Base-by-base conservation (phyloP, 1,140 invertebrate species). In the Euura lappo region DNA sequence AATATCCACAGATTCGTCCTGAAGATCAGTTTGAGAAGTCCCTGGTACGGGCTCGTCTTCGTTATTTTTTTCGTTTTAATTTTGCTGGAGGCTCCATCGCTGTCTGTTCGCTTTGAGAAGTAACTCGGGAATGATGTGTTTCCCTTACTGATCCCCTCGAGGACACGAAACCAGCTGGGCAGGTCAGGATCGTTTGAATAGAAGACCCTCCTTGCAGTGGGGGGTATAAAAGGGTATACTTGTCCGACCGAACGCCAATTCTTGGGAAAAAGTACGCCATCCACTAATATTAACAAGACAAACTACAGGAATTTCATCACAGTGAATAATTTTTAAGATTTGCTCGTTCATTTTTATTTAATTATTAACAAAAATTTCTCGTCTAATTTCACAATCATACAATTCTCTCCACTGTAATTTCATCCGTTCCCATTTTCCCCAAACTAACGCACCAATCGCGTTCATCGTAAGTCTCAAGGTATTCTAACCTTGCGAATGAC, bases 111-210 rank as follows among this genome's bases (percentile, higher is more conserved):
- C 47, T 51, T 51, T 51, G 47, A 51, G 2, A 51, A 8, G 7
- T 51, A 51, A 51, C 47, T 51, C 47, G 47, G 47, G n/a, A 51
- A 51, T 51, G 47, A 51, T 51, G 47, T 51, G 47, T 51, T 51
- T 51, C 47, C 47, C 47, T 11, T 51, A 51, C 11, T 51, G 47
- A 51, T 51, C 11, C 47, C 47, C 47, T 51, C 11, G 47, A 51
- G 47, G 47, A 51, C 47, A 51, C 47, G 11, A 51, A 51, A 51
- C 47, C 47, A 51, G 47, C 47, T 51, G 11, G 47, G 47, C 47
- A 51, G 11, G 47, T 51, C 47, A 51, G 47, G 47, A 51, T 51
- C 47, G 47, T 6, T 51, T 51, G 47, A 51, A 51, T 51, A 51
- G 11, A 51, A 51, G 47, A 51, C 47, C 47, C 6, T 51, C 47